Evolutionary conservation across 2,888 invertebrate species (phyloP), one percentile per base, ranked within the genome.

Genomic region (Lacanobia oleracea): DNA sequence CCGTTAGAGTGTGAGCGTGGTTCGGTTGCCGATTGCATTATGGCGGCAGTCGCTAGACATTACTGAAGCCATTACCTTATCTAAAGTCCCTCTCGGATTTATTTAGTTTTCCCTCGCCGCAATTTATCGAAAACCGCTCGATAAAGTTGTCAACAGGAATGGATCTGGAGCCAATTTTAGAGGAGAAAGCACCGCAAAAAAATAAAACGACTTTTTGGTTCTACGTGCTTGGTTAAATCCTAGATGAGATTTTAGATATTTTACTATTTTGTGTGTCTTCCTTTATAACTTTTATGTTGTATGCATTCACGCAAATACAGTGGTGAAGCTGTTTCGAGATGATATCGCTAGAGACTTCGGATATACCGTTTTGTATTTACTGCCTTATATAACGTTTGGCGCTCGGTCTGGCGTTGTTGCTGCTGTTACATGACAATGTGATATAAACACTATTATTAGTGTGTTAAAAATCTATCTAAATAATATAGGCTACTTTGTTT

Each of bases 141-240:
- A 96, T 96, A 95, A 95, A 95, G 93, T 95, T 95, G 95, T 95
- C 95, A 96, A 95, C 95, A 95, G 93, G 92, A 95, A 95, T 93
- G 94, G 94, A 94, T 95, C 94, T 93, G 91, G 90, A 93, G 94
- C 94, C 95, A 95, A 95, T 95, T 95, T 94, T 93, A 94, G 93
- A 93, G 90, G 88, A 92, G 91, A 93, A 89, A 90, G 90, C 85
- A 90, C 88, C 87, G 88, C 87, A 91, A 92, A 94, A 92, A 93
- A 92, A 82, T 79, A 90, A 92, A 94, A 93, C 90, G 91, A 90
- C 89, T 90, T 92, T 93, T 91, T 91, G 86, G 88, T 89, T 89
- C 87, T 88, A 87, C 86, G 86, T 89, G 87, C 85, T 84, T 86
- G 88, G 85, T 87, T 87, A 85, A 87, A 88, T 86, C 86, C 87